Conservation (phyloP, 1,140 invertebrate species). For the Drosophila ananassae region DNA sequence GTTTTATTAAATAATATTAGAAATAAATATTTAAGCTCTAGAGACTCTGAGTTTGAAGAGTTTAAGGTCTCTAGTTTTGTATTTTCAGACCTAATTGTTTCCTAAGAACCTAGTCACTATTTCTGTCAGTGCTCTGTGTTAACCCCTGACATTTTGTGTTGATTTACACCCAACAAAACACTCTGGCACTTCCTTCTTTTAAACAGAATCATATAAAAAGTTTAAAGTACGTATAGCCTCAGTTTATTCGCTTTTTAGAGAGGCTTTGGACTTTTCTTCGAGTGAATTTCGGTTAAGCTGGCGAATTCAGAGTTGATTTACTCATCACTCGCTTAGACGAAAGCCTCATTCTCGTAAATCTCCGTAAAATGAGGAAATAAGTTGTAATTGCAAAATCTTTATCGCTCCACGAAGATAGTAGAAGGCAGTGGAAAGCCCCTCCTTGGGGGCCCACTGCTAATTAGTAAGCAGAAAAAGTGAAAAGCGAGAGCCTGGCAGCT, state of each 20-base stretch:
- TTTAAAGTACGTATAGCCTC: neutral
- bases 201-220: constrained; percentile 1
- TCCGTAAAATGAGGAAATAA: constrained; percentile 39
- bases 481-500: constrained; percentile 16
- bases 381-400: constrained; percentile 49
- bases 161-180: constrained; percentile 25
- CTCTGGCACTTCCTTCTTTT: neutral
- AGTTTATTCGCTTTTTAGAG: neutral
- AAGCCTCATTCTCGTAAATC: constrained; percentile 25
- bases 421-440: neutral
- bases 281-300: constrained; percentile 23
- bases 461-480: constrained; percentile 27
- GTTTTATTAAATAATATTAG: neutral
- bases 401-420: constrained; percentile 22
- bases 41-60: neutral
- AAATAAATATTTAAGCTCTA: neutral
- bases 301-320: constrained; percentile 32
- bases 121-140: constrained; percentile 15
- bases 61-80: no score
- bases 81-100: neutral
- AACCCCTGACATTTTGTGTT: constrained; percentile 33
- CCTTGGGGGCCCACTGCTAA: constrained; percentile 13
- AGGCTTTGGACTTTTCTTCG: constrained; percentile 4
- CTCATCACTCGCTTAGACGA: constrained; percentile 36
- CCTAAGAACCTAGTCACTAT: neutral